Evolutionary conservation across 2,888 invertebrate genomes (phyloP).

Genomic region (Meiosimyza platycephala): DNA sequence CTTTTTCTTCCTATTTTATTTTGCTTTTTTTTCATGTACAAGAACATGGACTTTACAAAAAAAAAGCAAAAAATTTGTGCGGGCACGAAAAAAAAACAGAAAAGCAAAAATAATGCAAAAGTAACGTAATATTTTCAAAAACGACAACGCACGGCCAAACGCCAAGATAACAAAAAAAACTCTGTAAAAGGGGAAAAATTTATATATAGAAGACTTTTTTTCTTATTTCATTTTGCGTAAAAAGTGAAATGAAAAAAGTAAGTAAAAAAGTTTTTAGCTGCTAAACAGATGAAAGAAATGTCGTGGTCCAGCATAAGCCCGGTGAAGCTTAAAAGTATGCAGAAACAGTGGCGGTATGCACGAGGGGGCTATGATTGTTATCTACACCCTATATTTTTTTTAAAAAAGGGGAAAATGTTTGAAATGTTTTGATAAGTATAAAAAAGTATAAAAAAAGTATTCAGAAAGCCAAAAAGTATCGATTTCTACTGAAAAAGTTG

Average conservation of each 20-base stretch:
- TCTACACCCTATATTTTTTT: neutral
- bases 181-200: conserved; percentile 49
- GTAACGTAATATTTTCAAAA: conserved; percentile 40
- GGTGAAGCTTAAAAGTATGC: conserved; percentile 16
- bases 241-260: conserved; percentile 30
- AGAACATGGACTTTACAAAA: conserved; percentile 40
- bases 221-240: conserved; percentile 30
- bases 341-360: neutral
- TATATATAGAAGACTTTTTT: conserved; percentile 20
- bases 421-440: neutral
- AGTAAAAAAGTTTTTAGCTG: conserved; percentile 14
- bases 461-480: too few species aligned
- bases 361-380: neutral
- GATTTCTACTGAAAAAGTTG: neutral
- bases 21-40: conserved; percentile 35
- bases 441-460: neutral
- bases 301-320: conserved; percentile 27
- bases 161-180: conserved; percentile 41
- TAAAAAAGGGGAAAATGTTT: neutral
- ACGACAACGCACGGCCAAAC: conserved; percentile 26
- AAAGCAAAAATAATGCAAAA: conserved; percentile 21
- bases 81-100: neutral
- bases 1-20: conserved; percentile 38
- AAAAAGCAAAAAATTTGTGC: conserved; percentile 29
- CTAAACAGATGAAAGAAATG: conserved; percentile 20